Conservation (phyloP, 2,113 vertebrate genomes). For the Natator depressus region DNA sequence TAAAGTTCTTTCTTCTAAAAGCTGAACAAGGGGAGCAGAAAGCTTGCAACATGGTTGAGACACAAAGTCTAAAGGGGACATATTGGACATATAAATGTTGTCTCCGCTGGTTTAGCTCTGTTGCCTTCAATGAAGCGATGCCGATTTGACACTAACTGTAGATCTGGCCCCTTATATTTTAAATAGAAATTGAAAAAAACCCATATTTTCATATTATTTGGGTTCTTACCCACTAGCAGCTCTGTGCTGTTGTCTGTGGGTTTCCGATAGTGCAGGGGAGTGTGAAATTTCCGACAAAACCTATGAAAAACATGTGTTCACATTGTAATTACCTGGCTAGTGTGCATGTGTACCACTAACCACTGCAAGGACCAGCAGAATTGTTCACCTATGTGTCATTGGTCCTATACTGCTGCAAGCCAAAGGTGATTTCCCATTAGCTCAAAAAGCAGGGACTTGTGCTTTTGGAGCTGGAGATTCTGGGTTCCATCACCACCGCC, state of each 20-base stretch:
- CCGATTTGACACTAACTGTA: not conserved
- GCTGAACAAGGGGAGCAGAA: not conserved
- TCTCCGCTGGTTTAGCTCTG: not conserved
- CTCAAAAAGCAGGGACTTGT: not conserved
- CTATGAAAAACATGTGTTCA: not conserved
- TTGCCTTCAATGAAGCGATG: not conserved
- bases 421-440: not conserved
- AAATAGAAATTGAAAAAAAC: not conserved
- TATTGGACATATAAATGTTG: not conserved
- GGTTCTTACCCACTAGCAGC: not conserved
- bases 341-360: not conserved
- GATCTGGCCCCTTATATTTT: not conserved
- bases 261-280: not conserved
- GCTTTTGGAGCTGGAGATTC: not conserved
- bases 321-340: not conserved
- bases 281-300: not conserved
- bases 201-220: not conserved
- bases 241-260: not conserved
- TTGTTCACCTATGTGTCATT: not conserved
- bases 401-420: not conserved
- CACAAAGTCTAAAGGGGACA: not conserved
- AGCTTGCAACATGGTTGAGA: not conserved
- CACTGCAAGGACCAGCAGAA: not conserved
- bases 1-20: not conserved
- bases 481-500: not conserved